Evolutionary conservation across 2,888 invertebrate species (phyloP), one percentile per base, ranked within the genome.

Genomic region (Cacoxenus indagator): DNA sequence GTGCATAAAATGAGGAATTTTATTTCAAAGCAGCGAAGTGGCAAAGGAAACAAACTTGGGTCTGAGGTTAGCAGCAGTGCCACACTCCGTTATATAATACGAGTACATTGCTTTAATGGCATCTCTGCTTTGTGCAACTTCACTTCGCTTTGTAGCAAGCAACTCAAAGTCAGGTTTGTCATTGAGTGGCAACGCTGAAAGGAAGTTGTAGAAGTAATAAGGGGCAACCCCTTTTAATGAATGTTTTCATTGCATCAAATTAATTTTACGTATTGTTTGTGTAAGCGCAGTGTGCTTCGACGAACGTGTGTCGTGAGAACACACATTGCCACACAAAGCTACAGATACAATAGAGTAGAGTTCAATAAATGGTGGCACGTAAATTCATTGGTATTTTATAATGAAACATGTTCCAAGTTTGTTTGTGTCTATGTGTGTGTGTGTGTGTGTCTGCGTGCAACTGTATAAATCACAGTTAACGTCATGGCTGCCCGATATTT

Each of bases 201-300:
- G n/a, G 17, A n/a, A 57, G 11, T 14, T 5, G n/a, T 29, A 29
- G 29, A 27, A 55, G 29, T 29, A 62, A 24, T 9, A 62, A 62
- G 29, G 26, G 24, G 5, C 9, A 24, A 62, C 45, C 8, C 14
- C 37, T 37, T 17, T 43, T 62, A 62, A 62, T 62, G 61, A 62
- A 62, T 62, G 61, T 62, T 62, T 62, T 62, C 61, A 62, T 62
- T 62, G 61, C 61, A 45, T 62, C 61, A 62, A 62, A 62, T 62
- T 62, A 62, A 62, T 62, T 62, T 62, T 62, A 62, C 31, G 61
- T 62, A 45, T 62, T 62, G 61, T 62, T 45, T 45, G 61, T 24
- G 45, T 26, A 62, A 43, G 24, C 61, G 51, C 51, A 22, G 22
- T 17, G 11, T 6, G 11, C 51, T 51, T 17, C 46, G 17, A 48